Percentiles rank a stretch among this genome's conserved stretches.
Conservation (phyloP, 2,888 invertebrate species). For the Volucella inanis region DNA sequence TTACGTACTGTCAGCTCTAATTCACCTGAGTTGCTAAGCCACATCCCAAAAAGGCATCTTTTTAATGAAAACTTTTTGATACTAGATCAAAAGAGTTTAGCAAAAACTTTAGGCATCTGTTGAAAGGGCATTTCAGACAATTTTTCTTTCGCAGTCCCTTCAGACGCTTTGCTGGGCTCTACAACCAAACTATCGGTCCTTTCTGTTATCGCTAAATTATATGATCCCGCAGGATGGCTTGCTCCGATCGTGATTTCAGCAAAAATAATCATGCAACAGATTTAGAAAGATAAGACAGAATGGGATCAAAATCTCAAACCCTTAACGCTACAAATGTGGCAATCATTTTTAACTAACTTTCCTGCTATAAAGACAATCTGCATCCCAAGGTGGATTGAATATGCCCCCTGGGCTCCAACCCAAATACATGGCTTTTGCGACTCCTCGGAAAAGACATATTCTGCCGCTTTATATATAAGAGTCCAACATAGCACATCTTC, state of each 20-base stretch:
- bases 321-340: conserved; percentile 23
- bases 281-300: conserved; percentile 30
- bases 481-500: too few relatives aligned
- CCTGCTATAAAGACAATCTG: conserved; percentile 8
- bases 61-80: neutral
- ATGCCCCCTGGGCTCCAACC: conserved; percentile 21
- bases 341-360: conserved; percentile 11
- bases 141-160: neutral
- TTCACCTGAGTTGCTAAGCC: neutral
- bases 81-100: neutral
- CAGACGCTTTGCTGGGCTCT: neutral
- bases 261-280: conserved; percentile 22
- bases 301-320: conserved; percentile 42
- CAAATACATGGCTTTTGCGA: too few relatives aligned
- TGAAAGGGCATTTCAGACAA: conserved; percentile 13
- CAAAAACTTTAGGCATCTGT: conserved; percentile 2
- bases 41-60: conserved; percentile 2
- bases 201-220: conserved; percentile 42
- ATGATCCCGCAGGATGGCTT: conserved; percentile 46
- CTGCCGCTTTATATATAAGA: too few relatives aligned
- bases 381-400: conserved; percentile 53
- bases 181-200: conserved; percentile 44
- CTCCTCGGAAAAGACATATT: too few relatives aligned
- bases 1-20: conserved; percentile 14
- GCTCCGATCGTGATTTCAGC: conserved; percentile 2